Evolutionary conservation across 2,888 invertebrate genomes (phyloP).

Genomic region (Xestia c-nigrum): DNA sequence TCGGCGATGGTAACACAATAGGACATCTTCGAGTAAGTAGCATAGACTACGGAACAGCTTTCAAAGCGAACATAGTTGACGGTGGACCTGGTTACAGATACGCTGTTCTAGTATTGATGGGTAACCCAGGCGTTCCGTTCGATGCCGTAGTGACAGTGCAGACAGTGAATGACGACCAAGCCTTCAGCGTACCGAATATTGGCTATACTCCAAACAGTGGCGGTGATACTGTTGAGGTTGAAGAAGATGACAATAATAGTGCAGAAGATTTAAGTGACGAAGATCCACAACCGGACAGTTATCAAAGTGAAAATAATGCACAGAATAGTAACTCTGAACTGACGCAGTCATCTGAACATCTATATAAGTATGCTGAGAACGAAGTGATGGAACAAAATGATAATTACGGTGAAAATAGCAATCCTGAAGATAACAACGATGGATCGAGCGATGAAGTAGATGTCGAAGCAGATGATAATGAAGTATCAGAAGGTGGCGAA

Average conservation of each 20-base stretch:
- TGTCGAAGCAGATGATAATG: slow-evolving; percentile 46
- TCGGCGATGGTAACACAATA: slow-evolving; percentile 81
- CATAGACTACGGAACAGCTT: slow-evolving; percentile 85
- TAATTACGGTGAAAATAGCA: slow-evolving; percentile 46
- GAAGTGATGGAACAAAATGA: slow-evolving; percentile 65
- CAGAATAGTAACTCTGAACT: slow-evolving; percentile 71
- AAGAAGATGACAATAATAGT: slow-evolving; percentile 69
- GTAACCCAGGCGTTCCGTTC: slow-evolving; percentile 81
- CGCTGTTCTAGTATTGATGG: slow-evolving; percentile 83
- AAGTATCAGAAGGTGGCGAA: slow-evolving; percentile 15
- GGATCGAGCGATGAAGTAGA: slow-evolving; percentile 44
- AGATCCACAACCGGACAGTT: slow-evolving; percentile 66
- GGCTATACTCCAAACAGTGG: slow-evolving; percentile 55
- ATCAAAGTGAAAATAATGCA: slow-evolving; percentile 54
- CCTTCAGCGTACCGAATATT: slow-evolving; percentile 44
- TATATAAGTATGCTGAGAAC: slow-evolving; percentile 75
- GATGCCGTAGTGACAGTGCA: slow-evolving; percentile 85
- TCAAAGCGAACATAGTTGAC: slow-evolving; percentile 85
- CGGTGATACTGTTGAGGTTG: slow-evolving; percentile 53
- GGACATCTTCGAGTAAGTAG: slow-evolving; percentile 85
- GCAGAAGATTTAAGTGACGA: slow-evolving; percentile 77
- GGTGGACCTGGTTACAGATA: slow-evolving; percentile 88
- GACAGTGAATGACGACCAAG: slow-evolving; percentile 72
- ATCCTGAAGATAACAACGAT: slow-evolving; percentile 42
- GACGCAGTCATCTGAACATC: slow-evolving; percentile 77